Conservation (phyloP, 2,113 vertebrate species). For the Mola mola region DNA sequence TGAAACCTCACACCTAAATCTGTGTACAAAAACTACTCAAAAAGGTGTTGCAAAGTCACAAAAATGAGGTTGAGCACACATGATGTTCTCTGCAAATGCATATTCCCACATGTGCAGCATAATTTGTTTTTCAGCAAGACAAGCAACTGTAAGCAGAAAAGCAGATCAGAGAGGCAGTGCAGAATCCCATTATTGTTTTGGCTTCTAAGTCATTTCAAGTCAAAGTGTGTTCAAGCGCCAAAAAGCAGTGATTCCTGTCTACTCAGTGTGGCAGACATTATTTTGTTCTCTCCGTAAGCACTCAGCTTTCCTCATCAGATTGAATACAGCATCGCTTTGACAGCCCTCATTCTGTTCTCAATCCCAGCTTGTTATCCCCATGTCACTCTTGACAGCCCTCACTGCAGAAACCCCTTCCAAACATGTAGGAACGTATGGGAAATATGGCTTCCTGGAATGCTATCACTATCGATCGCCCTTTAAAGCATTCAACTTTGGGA, state of each 20-base stretch:
- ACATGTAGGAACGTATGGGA: constrained; percentile 77
- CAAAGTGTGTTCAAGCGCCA: constrained; percentile 41
- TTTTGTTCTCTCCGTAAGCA: constrained; percentile 36
- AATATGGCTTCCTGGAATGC: constrained; percentile 70
- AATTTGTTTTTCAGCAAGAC: constrained; percentile 56
- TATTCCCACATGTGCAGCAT: not conserved
- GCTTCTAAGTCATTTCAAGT: constrained; percentile 45
- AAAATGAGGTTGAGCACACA: too few relatives aligned
- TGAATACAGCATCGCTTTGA: constrained; percentile 61
- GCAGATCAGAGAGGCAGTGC: constrained; percentile 31
- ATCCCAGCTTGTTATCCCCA: constrained; percentile 56
- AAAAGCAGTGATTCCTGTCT: constrained; percentile 39
- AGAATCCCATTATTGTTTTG: constrained; percentile 37
- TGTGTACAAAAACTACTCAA: too few relatives aligned
- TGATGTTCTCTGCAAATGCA: too few relatives aligned
- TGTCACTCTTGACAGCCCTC: constrained; percentile 65
- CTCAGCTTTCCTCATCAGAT: constrained; percentile 51
- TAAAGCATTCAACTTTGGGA: constrained; percentile 19
- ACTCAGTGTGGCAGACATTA: constrained; percentile 38
- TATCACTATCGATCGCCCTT: constrained; percentile 56
- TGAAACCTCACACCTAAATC: not conserved
- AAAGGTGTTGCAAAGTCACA: too few relatives aligned
- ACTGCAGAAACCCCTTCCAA: constrained; percentile 46
- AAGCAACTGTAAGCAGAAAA: constrained; percentile 53
- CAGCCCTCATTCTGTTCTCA: constrained; percentile 71